Base-by-base conservation (phyloP, 2,888 invertebrate species). In the Parthenolecanium corni region DNA sequence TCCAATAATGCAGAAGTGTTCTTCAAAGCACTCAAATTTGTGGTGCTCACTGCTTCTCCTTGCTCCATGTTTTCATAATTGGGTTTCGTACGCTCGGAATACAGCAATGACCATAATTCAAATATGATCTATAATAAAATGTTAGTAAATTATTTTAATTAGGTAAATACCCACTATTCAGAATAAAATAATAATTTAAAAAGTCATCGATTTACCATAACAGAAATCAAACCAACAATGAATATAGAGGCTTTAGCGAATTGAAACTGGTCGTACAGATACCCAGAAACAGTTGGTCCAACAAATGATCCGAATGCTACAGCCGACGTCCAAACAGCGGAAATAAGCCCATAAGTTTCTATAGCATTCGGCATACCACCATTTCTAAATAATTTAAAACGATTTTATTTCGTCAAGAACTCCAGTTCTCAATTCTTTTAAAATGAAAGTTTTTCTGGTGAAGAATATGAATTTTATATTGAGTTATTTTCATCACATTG, bases 251-350 rank as follows among this genome's bases (percentile, higher is more conserved):
- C 82, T 67, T 78, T 78, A 31, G 82, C 73, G 72, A 89, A 89
- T 0, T 85, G 86, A 57, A 85, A 80, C 54, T 75, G 78, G 69
- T 89, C 88, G 69, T 82, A 82, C 0, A 89, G 77, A 46, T 86
- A 78, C 0, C 89, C 89, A 67, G 81, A 81, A 1, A 86, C 76
- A 0, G 86, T 85, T 1, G 89, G 89, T 0, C 89, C 89, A 54
- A 89, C 81, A 73, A 89, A 89, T 1, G 89, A 88, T 1, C 93
- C 93, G 11, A 93, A 76, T 0, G 92, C 90, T 70, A 92, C 91
- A 0, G 87, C 83, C 1, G 90, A 89, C 1, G 92, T 91, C 85
- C 91, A 93, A 69, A 93, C 78, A 0, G 91, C 93, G 1, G 92
- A 90, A 9, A 92, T 85, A 40, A 92, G 76, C 0, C 92, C 92